phyloP scores from a whole-genome alignment of 2,888 invertebrate genomes.

The Drosophila falleni region DNA sequence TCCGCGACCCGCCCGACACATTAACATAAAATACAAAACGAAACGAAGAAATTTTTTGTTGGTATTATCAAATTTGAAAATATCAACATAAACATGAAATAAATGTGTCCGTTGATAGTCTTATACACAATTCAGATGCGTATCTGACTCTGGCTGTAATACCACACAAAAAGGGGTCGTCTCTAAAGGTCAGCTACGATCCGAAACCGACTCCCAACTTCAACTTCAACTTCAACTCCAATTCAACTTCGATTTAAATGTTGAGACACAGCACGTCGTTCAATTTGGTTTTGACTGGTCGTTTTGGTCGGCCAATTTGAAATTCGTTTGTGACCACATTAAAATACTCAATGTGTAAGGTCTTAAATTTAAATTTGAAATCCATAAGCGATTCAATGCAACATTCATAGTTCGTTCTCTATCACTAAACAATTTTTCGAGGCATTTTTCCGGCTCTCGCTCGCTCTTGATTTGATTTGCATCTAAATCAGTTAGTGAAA shows the following conservation, averaged over 20 bases:
- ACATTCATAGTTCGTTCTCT: constrained; percentile 72
- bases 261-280: constrained; percentile 55
- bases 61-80: constrained; percentile 78
- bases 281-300: constrained; percentile 56
- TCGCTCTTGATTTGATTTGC: constrained; percentile 77
- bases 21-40: constrained; percentile 72
- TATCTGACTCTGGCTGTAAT: constrained; percentile 56
- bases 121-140: constrained; percentile 77
- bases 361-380: constrained; percentile 83
- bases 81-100: constrained; percentile 83
- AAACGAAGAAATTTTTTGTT: constrained; percentile 49
- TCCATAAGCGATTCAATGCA: constrained; percentile 81
- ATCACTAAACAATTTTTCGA: constrained; percentile 61
- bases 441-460: constrained; percentile 47
- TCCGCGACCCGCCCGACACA: constrained; percentile 26
- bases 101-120: constrained; percentile 82
- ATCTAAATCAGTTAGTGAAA: constrained; percentile 78
- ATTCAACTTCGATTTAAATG: constrained; percentile 5
- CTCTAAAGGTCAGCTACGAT: constrained; percentile 65
- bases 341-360: constrained; percentile 83
- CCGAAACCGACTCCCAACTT: not conserved
- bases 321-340: constrained; percentile 79
- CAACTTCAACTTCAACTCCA: no score
- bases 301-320: constrained; percentile 66
- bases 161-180: constrained; percentile 74